phyloP scores from a whole-genome alignment of 2,888 invertebrate genomes.

The Nasonovia ribisnigri region DNA sequence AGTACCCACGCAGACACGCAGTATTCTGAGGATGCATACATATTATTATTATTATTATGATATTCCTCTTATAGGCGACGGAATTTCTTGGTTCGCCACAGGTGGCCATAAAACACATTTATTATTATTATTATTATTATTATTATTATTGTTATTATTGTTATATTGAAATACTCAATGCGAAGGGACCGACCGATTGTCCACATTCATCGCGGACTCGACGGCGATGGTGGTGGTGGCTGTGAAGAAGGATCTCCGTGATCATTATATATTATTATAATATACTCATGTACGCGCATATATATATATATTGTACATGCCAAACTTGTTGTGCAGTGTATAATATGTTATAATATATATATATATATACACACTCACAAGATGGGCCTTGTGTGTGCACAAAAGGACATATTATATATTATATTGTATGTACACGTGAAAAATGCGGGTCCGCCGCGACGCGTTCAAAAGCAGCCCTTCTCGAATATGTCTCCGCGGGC shows the following conservation, averaged over 20 bases:
- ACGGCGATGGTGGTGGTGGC: neutral
- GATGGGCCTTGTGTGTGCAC: slow-evolving; percentile 24
- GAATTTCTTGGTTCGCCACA: slow-evolving; percentile 22
- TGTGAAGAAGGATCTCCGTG: neutral
- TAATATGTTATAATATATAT: slow-evolving; percentile 4
- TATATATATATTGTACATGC: slow-evolving; percentile 26
- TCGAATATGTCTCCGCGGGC: slow-evolving; percentile 1
- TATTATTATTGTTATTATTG: slow-evolving; percentile 21
- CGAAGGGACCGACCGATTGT: slow-evolving; percentile 39
- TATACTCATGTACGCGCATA: neutral
- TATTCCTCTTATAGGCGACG: neutral
- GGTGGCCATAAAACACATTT: slow-evolving; percentile 18
- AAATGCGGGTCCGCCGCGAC: slow-evolving; percentile 55
- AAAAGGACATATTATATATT: slow-evolving; percentile 17
- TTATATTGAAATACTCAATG: slow-evolving; percentile 30
- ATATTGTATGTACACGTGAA: slow-evolving; percentile 10
- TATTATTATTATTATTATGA: neutral
- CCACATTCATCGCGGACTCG: slow-evolving; percentile 1
- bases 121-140: slow-evolving; percentile 2
- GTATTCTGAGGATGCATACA: neutral
- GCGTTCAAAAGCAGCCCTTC: slow-evolving; percentile 41
- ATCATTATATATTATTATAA: slow-evolving; percentile 47
- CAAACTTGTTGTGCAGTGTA: slow-evolving; percentile 27
- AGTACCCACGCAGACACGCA: neutral
- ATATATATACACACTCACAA: neutral